Evolutionary conservation across 1,140 invertebrate species (phyloP).

Genomic region (Panulirus ornatus): DNA sequence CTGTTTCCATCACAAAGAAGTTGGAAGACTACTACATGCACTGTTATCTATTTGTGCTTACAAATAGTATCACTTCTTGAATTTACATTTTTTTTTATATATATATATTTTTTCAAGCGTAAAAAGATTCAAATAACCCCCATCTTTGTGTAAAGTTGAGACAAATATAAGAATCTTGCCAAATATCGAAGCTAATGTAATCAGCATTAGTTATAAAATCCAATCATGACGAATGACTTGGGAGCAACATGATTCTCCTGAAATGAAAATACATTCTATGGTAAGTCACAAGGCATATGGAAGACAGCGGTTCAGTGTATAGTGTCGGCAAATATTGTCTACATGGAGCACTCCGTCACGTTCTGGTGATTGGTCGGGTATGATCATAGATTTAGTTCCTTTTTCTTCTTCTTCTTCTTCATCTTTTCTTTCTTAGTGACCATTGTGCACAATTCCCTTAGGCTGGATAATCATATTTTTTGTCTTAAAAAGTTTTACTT

Average conservation of each 20-base stretch:
- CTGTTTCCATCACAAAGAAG: conserved; percentile 72
- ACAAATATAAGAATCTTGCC: conserved; percentile 38
- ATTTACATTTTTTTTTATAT: conserved; percentile 44
- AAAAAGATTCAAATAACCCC: conserved; percentile 62
- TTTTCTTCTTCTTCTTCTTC: conserved; percentile 26
- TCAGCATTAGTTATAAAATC: conserved; percentile 61
- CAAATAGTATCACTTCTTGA: conserved; percentile 69
- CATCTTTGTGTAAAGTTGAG: conserved; percentile 43
- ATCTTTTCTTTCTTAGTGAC: conserved; percentile 41
- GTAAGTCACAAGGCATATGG: conserved; percentile 72
- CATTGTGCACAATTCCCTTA: conserved; percentile 44
- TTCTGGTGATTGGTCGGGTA: conserved; percentile 31
- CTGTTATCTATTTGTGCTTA: conserved; percentile 67
- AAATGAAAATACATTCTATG: conserved; percentile 72
- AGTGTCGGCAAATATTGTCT: conserved; percentile 69
- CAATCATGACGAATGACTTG: conserved; percentile 59
- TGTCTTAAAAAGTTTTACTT: conserved; percentile 23
- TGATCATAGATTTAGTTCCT: conserved; percentile 29
- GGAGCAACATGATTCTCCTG: conserved; percentile 43
- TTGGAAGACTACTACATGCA: conserved; percentile 72
- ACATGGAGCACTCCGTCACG: conserved; percentile 48
- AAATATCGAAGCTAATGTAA: conserved; percentile 55
- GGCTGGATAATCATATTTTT: conserved; percentile 7
- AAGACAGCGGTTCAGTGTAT: conserved; percentile 72
- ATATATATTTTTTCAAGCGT: conserved; percentile 67